phyloP scores from a whole-genome alignment of 2,888 invertebrate species.

The Melanophora roralis region DNA sequence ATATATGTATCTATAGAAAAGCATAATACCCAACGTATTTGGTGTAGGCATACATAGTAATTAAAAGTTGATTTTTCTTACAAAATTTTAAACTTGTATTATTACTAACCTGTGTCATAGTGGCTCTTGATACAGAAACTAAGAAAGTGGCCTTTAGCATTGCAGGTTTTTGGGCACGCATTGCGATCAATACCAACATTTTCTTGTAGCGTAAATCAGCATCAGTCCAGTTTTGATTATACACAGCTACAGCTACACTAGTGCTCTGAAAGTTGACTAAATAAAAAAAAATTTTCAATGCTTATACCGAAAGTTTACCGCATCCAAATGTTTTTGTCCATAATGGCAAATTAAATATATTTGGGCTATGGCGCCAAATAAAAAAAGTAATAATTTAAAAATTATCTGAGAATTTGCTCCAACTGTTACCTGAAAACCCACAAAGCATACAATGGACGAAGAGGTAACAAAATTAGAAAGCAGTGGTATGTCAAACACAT shows the following conservation, averaged over 20 bases:
- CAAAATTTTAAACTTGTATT: no score
- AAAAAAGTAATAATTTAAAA: constrained; percentile 68
- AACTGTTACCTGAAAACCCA: constrained; percentile 71
- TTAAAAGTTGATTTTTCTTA: no score
- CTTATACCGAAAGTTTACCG: no score
- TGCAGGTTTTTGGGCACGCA: constrained; percentile 67
- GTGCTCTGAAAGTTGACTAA: no score
- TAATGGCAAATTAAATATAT: constrained; percentile 71
- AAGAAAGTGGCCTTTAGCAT: constrained; percentile 69
- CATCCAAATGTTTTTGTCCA: constrained; percentile 68
- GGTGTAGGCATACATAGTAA: no score
- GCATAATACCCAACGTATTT: no score
- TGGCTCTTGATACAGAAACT: constrained; percentile 66
- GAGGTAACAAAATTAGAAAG: constrained; percentile 65
- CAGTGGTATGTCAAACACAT: constrained; percentile 64
- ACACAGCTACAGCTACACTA: constrained; percentile 65
- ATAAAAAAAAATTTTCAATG: no score
- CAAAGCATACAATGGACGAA: constrained; percentile 67
- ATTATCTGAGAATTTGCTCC: constrained; percentile 65
- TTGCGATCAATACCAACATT: constrained; percentile 66
- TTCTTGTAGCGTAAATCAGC: constrained; percentile 68
- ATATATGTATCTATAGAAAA: no score
- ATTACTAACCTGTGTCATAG: constrained; percentile 67
- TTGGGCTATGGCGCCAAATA: constrained; percentile 68
- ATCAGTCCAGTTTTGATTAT: constrained; percentile 68